phyloP scores from a whole-genome alignment of 2,113 vertebrate species.

The Pteruthius melanotis region DNA sequence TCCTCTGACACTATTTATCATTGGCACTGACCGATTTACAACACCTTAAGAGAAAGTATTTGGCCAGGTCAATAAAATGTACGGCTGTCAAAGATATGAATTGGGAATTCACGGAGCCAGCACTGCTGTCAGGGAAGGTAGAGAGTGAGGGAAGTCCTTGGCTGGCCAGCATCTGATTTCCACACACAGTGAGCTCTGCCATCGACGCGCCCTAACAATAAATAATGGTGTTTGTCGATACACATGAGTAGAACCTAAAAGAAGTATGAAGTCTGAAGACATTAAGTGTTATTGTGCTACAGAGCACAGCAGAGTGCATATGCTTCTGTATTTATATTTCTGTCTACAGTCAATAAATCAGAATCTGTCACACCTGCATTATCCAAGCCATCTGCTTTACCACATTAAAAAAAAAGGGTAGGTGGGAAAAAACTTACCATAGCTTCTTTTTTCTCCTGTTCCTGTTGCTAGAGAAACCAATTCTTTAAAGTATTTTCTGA shows the following conservation, averaged over 20 bases:
- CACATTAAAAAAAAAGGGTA: slow-evolving; percentile 19
- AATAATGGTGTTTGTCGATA: not conserved
- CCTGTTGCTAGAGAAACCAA: slow-evolving; percentile 66
- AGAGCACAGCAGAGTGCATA: slow-evolving; percentile 6
- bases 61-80: not conserved
- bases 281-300: not conserved
- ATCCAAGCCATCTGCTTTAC: slow-evolving; percentile 55
- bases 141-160: not conserved
- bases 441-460: not conserved
- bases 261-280: slow-evolving; percentile 26
- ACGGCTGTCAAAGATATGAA: not conserved
- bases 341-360: slow-evolving; percentile 36
- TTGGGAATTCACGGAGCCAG: not conserved
- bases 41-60: not conserved
- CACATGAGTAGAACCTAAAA: not conserved
- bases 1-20: not conserved
- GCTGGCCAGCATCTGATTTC: not conserved
- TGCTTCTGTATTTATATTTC: slow-evolving; percentile 53
- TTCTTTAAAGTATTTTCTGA: slow-evolving; percentile 15
- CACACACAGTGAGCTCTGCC: not conserved
- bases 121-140: not conserved
- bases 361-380: slow-evolving; percentile 53
- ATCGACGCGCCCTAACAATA: not conserved
- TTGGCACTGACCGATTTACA: not conserved
- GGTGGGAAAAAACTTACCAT: slow-evolving; percentile 41